A percentile compares a stretch with the other conserved stretches of the same genome.
Conservation (phyloP, 2,797 vertebrate species). For the Ambastaia sidthimunki region DNA sequence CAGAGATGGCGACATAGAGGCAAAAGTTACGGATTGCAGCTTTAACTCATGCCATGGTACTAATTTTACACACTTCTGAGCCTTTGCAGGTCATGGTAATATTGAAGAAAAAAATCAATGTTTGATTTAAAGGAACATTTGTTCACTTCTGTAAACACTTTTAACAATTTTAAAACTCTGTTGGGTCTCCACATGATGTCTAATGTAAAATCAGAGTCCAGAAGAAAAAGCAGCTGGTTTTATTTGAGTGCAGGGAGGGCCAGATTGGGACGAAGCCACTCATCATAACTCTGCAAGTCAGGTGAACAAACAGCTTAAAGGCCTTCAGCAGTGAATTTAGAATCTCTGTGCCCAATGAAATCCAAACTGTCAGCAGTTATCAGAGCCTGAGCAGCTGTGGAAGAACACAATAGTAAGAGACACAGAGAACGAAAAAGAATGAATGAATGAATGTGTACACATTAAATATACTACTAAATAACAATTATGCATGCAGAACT, state of each 20-base stretch:
- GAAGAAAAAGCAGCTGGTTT: background rate
- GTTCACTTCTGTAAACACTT: no score
- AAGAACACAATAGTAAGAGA: background rate
- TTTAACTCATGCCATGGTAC: no score
- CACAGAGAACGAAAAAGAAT: conserved; percentile 27
- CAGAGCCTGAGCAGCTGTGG: conserved; percentile 21
- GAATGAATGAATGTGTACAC: conserved; percentile 15
- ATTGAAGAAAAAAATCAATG: no score
- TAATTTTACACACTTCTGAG: no score
- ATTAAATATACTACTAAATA: conserved; percentile 27
- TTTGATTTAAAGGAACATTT: no score
- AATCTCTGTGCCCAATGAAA: conserved; percentile 19
- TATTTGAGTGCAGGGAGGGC: conserved; percentile 19
- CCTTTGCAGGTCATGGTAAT: no score
- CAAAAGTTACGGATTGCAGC: no score
- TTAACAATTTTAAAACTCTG: background rate
- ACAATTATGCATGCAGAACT: conserved; percentile 30
- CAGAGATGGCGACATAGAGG: no score
- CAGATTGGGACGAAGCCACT: conserved; percentile 68
- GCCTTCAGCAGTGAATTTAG: conserved; percentile 14
- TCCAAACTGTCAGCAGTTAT: conserved; percentile 31
- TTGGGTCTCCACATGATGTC: background rate
- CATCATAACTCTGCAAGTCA: background rate
- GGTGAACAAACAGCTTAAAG: background rate
- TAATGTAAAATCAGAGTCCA: background rate